Conservation (phyloP, 1,140 invertebrate genomes). For the Eufriesea mexicana region DNA sequence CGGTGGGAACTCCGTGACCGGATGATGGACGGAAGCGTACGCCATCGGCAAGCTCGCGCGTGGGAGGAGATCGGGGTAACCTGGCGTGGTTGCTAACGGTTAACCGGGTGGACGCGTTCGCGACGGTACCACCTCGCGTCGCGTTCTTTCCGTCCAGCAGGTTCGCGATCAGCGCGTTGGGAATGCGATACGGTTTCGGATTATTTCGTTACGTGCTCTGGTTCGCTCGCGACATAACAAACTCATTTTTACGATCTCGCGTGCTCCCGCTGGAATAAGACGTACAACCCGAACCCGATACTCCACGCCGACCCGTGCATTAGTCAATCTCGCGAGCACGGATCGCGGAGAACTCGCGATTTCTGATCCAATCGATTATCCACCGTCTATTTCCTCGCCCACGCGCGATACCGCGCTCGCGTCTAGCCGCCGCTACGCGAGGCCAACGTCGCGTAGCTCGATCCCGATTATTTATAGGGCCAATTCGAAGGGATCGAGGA, state of each 20-base stretch:
- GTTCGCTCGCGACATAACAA: no score
- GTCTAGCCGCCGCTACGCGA: neutral
- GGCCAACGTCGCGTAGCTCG: neutral
- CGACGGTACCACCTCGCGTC: neutral
- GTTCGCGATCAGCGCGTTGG: neutral
- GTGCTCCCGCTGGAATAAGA: neutral
- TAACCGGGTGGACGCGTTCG: neutral
- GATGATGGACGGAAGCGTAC: neutral
- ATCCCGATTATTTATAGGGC: conserved; percentile 3
- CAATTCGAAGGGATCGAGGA: neutral
- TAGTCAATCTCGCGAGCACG: neutral
- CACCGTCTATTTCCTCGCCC: conserved; percentile 4
- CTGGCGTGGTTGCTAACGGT: neutral
- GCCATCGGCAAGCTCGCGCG: neutral
- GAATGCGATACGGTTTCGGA: no score
- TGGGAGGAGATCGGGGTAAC: neutral
- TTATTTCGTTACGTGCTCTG: no score
- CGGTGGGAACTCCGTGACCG: conserved; percentile 45
- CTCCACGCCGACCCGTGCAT: neutral
- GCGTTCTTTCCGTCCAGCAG: neutral
- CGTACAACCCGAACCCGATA: neutral
- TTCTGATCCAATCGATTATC: conserved; percentile 21
- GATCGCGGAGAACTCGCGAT: neutral
- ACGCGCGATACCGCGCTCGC: neutral
- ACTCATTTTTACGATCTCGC: neutral